Evolutionary conservation across 2,888 invertebrate genomes (phyloP), one percentile per base, ranked within the genome.

Genomic region (Cerceris ruficornis): DNA sequence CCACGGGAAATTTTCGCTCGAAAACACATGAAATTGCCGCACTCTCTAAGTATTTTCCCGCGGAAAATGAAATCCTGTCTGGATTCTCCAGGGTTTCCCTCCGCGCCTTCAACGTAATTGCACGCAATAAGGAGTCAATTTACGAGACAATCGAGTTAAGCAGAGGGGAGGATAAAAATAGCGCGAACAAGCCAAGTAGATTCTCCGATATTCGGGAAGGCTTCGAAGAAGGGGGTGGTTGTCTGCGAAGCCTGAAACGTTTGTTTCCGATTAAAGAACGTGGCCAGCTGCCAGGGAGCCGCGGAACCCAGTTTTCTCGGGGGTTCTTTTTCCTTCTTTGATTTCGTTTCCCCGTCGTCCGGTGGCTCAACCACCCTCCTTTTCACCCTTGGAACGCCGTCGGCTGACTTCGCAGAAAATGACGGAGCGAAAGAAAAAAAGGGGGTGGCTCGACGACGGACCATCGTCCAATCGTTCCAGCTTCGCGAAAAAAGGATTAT

Each of bases 241-340:
- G 28, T n/a, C 28, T 28, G 1, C 28, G 28, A 28, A 28, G 28
- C 4, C 28, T 39, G 49, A 55, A 69, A 69, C 75, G 75, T 75
- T 78, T 71, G 77, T 77, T 78, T 78, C 77, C 77, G 77, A 77
- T 78, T 78, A 78, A 77, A 64, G 64, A 68, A 46, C 49, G 43
- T 64, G 78, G 78, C 78, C 6, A 55, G 7, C 11, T 77, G 78
- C 78, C 78, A 78, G 60, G 9, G 1, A 28, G 15, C 6, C 13
- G 39, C 58, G 58, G 52, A n/a, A 67, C 62, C 13, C 68, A 43
- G 54, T 75, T 55, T 61, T 61, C 55, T 28, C 15, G 8, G 14
- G 14, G 14, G 9, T n/a, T 5, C 11, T 28, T 15, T 17, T n/a
- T 15, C 43, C 41, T 9, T 7, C 7, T 50, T 65, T 43, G 61